phyloP scores from a whole-genome alignment of 1,140 invertebrate genomes.

The Aphaenogaster rudis region DNA sequence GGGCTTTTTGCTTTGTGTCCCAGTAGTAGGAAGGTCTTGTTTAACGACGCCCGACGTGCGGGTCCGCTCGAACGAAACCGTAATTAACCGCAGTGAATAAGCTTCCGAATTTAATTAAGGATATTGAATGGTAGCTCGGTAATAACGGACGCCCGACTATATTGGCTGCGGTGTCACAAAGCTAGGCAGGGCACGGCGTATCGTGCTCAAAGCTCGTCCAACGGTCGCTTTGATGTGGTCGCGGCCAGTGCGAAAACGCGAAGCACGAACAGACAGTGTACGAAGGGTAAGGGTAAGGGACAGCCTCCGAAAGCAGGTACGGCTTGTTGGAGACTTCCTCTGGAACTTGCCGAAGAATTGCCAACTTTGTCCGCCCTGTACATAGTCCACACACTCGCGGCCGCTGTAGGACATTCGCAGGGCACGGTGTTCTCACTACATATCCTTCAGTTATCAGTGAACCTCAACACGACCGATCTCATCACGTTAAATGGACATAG shows the following conservation, averaged over 20 bases:
- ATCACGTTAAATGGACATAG: conserved; percentile 42
- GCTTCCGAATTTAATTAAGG: conserved; percentile 87
- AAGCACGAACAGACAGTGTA: conserved; percentile 79
- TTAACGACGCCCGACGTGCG: conserved; percentile 74
- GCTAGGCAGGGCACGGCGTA: conserved; percentile 83
- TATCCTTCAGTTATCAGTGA: conserved; percentile 27
- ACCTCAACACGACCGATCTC: background rate
- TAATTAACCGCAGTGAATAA: conserved; percentile 87
- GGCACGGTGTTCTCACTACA: background rate
- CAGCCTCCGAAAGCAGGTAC: conserved; percentile 74
- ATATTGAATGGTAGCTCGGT: conserved; percentile 86
- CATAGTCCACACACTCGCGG: conserved; percentile 47
- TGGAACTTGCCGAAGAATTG: conserved; percentile 74
- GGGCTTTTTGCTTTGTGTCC: conserved; percentile 76
- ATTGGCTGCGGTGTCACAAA: conserved; percentile 86
- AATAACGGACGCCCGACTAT: conserved; percentile 85
- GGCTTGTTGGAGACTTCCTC: conserved; percentile 80
- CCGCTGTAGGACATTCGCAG: conserved; percentile 1
- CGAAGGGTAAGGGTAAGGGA: conserved; percentile 70
- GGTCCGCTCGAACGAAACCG: conserved; percentile 82
- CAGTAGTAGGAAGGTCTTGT: conserved; percentile 77
- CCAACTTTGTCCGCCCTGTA: conserved; percentile 68
- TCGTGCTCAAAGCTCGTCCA: conserved; percentile 85
- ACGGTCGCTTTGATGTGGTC: conserved; percentile 86
- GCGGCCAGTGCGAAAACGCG: conserved; percentile 84